These are phyloP conservation scores for Fragum sueziense DNA, from an alignment of 2,888 invertebrate species.

Conservation along the genomic window DNA sequence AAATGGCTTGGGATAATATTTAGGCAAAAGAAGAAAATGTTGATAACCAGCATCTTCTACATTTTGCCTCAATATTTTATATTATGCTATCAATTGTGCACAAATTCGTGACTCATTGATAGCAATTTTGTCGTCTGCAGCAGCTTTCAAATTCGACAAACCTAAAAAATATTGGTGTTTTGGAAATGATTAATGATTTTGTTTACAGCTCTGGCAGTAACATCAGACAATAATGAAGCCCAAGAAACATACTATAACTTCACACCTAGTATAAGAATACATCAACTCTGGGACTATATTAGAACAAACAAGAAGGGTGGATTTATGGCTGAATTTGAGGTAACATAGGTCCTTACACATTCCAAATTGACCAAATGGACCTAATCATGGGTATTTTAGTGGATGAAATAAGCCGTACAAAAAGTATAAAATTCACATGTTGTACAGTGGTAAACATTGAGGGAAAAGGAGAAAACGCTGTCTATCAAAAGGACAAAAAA, in stretches of 20 bases:
- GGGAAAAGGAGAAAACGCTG: background rate
- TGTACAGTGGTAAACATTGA: too few species aligned
- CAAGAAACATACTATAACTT: background rate
- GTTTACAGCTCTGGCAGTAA: background rate
- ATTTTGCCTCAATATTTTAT: too few species aligned
- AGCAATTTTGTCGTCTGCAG: too few species aligned
- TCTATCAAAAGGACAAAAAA: background rate
- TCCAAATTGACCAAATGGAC: background rate
- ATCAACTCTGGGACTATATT: constrained; percentile 1
- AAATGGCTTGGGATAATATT: too few species aligned
- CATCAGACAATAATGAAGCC: background rate
- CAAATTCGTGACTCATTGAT: too few species aligned
- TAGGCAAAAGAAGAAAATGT: too few species aligned
- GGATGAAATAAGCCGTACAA: background rate
- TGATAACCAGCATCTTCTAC: too few species aligned
- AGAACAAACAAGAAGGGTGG: background rate
- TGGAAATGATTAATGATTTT: too few species aligned
- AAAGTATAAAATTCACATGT: background rate
- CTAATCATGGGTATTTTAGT: too few species aligned
- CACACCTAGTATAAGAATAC: background rate
- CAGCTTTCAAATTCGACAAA: too few species aligned
- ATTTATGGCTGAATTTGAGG: background rate
- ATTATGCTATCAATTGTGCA: too few species aligned
- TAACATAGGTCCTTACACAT: background rate
- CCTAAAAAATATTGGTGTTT: too few species aligned